phyloP scores from a whole-genome alignment of 2,797 vertebrate species.

The Acanthiza pusilla region DNA sequence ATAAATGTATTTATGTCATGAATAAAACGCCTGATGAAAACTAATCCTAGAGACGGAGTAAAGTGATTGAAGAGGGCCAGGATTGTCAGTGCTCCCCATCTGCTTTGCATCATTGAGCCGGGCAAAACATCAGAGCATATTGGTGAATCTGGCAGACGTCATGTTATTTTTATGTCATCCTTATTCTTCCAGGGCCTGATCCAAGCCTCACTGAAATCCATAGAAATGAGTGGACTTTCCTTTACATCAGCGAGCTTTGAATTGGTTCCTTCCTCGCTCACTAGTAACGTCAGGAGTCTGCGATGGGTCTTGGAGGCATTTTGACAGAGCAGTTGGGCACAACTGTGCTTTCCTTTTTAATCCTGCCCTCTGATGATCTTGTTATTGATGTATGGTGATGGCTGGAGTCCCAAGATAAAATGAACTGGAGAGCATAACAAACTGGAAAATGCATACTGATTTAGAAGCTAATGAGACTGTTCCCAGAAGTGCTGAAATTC shows the following conservation, averaged over 20 bases:
- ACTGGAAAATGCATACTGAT: background rate
- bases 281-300: background rate
- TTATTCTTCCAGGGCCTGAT: constrained; percentile 54
- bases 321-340: background rate
- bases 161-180: constrained; percentile 68
- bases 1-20: constrained; percentile 52
- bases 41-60: background rate
- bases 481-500: constrained; percentile 36
- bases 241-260: constrained; percentile 42
- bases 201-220: constrained; percentile 43
- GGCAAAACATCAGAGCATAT: constrained; percentile 67
- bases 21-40: constrained; percentile 53
- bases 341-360: background rate
- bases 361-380: background rate
- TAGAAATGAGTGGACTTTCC: constrained; percentile 53
- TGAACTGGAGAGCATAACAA: background rate
- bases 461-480: background rate
- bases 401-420: background rate
- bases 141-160: constrained; percentile 63
- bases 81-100: constrained; percentile 50
- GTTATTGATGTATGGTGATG: background rate
- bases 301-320: background rate
- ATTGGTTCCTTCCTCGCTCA: background rate
- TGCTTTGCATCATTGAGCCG: constrained; percentile 59
- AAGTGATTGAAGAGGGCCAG: constrained; percentile 51